A percentile compares a stretch with the other conserved stretches of the same genome.
Evolutionary conservation across 2,113 vertebrate genomes (phyloP).

Genomic region (Regulus satrapa): DNA sequence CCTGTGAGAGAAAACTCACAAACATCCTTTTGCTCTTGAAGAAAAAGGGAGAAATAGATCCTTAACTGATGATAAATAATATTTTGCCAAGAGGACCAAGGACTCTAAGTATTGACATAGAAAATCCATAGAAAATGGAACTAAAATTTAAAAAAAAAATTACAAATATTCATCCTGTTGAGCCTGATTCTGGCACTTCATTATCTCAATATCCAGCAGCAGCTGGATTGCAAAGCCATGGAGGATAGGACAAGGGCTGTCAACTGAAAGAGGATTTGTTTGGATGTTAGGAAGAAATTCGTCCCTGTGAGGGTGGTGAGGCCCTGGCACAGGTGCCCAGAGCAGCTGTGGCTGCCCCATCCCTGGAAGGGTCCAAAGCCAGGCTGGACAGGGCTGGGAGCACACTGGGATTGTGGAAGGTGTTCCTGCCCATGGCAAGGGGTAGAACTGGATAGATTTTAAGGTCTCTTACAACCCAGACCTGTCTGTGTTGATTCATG

Average conservation of each 20-base stretch:
- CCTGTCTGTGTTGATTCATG: not conserved
- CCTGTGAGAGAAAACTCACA: not conserved
- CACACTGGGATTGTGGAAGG: rapidly evolving
- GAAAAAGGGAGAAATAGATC: not conserved
- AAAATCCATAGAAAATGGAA: not conserved
- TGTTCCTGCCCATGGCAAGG: not conserved
- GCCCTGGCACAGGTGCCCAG: not conserved
- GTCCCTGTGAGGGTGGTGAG: not conserved
- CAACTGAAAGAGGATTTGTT: not conserved
- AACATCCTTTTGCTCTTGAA: not conserved
- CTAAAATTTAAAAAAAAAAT: not conserved
- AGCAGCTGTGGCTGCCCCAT: not conserved
- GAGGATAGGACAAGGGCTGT: not conserved
- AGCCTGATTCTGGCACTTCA: not conserved
- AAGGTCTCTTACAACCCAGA: not conserved
- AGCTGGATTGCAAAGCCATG: not conserved
- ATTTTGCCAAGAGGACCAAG: not conserved
- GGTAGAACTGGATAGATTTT: not conserved
- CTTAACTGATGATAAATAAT: not conserved
- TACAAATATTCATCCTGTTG: not conserved
- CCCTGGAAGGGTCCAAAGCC: not conserved
- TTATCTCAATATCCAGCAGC: not conserved
- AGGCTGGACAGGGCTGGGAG: rapidly evolving
- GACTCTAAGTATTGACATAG: not conserved
- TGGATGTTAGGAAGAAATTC: not conserved